phyloP scores from a whole-genome alignment of 2,888 invertebrate genomes.

The Geotrupes spiniger region DNA sequence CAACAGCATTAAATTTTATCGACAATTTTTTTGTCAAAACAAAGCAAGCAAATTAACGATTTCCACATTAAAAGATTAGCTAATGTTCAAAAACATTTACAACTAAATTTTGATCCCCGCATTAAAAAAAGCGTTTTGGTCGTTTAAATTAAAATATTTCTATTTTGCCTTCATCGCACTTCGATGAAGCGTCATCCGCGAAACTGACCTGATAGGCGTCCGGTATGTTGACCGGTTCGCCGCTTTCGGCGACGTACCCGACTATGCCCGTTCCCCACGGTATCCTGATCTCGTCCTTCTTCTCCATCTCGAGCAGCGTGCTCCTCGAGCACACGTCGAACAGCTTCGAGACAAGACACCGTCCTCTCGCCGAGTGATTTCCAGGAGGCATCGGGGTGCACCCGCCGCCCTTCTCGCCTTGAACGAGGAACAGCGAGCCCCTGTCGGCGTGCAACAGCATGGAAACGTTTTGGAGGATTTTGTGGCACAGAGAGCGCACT shows the following conservation, averaged over 20 bases:
- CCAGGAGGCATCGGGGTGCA: constrained; percentile 45
- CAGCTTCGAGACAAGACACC: constrained; percentile 86
- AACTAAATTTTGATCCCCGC: too few species aligned
- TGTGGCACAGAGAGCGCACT: constrained; percentile 89
- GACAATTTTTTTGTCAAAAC: too few species aligned
- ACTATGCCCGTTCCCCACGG: constrained; percentile 96
- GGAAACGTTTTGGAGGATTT: constrained; percentile 93
- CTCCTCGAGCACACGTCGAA: constrained; percentile 95
- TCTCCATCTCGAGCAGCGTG: constrained; percentile 88
- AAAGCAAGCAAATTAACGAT: too few species aligned
- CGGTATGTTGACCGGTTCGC: constrained; percentile 90
- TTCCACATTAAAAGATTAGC: too few species aligned
- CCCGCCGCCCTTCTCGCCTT: constrained; percentile 58
- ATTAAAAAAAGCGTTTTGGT: too few species aligned
- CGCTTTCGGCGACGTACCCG: constrained; percentile 90
- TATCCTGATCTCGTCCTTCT: constrained; percentile 87
- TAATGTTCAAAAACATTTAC: too few species aligned
- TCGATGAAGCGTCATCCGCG: background rate
- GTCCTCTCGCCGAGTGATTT: constrained; percentile 45
- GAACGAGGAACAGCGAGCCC: constrained; percentile 88
- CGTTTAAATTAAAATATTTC: too few species aligned
- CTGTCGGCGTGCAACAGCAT: constrained; percentile 88
- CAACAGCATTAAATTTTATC: too few species aligned
- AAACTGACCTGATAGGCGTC: constrained; percentile 83
- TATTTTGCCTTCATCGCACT: too few species aligned